Evolutionary conservation across 2,113 vertebrate genomes (phyloP).

Genomic region (Numida meleagris): DNA sequence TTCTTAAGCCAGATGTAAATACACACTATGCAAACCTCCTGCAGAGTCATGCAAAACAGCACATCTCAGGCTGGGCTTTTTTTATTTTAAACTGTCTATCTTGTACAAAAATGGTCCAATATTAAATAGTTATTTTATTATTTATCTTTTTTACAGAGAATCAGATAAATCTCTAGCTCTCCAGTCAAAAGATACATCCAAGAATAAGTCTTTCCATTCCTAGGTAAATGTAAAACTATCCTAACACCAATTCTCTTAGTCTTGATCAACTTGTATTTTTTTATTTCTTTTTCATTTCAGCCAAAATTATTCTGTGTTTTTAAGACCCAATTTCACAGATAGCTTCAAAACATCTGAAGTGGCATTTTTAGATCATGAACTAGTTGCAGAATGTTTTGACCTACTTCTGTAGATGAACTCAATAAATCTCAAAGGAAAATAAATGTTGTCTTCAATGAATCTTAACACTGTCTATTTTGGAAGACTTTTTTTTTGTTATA

Average conservation of each 20-base stretch:
- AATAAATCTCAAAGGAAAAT: background rate
- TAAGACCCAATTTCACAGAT: background rate
- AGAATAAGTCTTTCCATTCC: background rate
- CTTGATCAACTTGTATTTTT: background rate
- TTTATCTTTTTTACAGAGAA: background rate
- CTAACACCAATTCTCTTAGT: background rate
- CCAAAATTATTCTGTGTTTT: background rate
- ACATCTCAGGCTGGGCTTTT: background rate
- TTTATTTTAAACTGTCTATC: background rate
- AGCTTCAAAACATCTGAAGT: conserved; percentile 12
- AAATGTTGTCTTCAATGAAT: background rate
- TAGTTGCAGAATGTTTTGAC: conserved; percentile 25
- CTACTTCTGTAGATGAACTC: conserved; percentile 12
- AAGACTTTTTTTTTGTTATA: background rate
- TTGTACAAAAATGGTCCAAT: background rate
- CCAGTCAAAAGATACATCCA: background rate
- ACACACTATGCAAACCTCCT: background rate
- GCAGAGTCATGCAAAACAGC: background rate
- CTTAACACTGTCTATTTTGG: background rate
- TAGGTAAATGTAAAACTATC: background rate
- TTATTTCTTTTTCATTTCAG: background rate
- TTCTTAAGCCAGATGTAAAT: background rate
- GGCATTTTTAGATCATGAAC: conserved; percentile 29
- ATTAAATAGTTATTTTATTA: background rate
- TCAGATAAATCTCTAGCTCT: background rate